phyloP scores from a whole-genome alignment of 2,797 vertebrate species.

The Xenopus petersii region DNA sequence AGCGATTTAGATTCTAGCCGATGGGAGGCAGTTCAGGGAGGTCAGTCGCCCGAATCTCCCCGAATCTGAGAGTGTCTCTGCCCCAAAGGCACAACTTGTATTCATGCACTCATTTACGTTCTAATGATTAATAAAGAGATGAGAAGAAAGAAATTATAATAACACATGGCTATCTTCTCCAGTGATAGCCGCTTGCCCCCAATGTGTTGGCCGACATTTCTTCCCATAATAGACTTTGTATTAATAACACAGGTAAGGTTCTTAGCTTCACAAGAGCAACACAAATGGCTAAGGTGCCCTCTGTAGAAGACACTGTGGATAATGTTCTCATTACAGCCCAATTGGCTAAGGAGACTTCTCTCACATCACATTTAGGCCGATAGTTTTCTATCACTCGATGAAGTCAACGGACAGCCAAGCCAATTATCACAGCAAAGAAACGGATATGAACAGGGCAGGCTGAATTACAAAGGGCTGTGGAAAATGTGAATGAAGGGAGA shows the following conservation, averaged over 20 bases:
- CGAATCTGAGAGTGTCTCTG: too few relatives aligned
- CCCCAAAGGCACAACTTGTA: too few relatives aligned
- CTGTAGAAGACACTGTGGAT: conserved; percentile 69
- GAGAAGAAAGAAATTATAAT: too few relatives aligned
- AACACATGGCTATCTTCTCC: too few relatives aligned
- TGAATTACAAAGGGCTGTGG: conserved; percentile 46
- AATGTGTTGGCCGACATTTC: not conserved
- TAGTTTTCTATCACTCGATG: conserved; percentile 76
- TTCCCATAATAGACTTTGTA: conserved; percentile 57
- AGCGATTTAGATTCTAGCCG: too few relatives aligned
- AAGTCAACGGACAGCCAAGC: conserved; percentile 72
- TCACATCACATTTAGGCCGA: conserved; percentile 75
- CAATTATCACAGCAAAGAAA: conserved; percentile 69
- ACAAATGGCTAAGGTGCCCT: conserved; percentile 81
- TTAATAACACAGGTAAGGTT: conserved; percentile 69
- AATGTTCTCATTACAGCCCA: conserved; percentile 79
- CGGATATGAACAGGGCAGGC: conserved; percentile 50
- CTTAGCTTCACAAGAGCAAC: conserved; percentile 62
- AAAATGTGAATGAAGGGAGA: conserved; percentile 37
- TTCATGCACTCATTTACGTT: too few relatives aligned
- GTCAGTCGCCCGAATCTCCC: too few relatives aligned
- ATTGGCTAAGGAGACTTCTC: conserved; percentile 78
- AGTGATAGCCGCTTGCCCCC: too few relatives aligned
- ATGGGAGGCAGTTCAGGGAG: too few relatives aligned
- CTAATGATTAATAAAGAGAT: too few relatives aligned